phyloP scores from a whole-genome alignment of 64 coral and sea anemone genomes.

The Hydrozoanthus tunicans region DNA sequence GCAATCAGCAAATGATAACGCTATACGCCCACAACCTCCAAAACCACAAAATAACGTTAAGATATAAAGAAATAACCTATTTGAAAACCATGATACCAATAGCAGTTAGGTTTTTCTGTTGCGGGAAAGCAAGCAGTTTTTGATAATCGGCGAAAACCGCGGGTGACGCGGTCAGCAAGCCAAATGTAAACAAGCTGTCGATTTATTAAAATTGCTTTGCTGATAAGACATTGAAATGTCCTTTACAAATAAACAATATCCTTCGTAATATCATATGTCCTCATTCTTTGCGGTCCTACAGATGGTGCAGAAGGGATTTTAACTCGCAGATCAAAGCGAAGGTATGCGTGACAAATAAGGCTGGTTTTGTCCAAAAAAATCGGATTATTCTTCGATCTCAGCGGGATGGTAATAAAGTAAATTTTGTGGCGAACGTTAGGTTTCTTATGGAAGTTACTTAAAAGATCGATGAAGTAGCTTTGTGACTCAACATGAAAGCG shows the following conservation, averaged over 20 bases:
- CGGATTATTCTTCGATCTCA: conserved; percentile 29
- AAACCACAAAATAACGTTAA: conserved; percentile 39
- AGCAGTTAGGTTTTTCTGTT: conserved; percentile 5
- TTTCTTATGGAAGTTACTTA: conserved; percentile 38
- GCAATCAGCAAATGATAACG: neutral
- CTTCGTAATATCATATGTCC: neutral
- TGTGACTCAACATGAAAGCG: conserved; percentile 9
- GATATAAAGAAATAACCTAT: neutral
- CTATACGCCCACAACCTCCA: neutral
- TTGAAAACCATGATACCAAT: neutral
- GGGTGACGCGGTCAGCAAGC: conserved; percentile 18
- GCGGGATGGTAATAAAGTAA: conserved; percentile 40
- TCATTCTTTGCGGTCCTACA: neutral
- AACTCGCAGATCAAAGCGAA: neutral
- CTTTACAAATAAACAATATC: conserved; percentile 39
- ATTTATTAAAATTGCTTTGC: conserved; percentile 32
- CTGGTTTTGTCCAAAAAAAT: neutral
- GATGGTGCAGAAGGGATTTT: neutral
- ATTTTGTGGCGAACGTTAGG: conserved; percentile 13
- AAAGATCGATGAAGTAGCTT: conserved; percentile 22
- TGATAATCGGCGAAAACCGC: neutral
- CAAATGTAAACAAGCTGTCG: conserved; percentile 47
- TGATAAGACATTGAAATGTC: conserved; percentile 11
- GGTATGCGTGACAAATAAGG: conserved; percentile 15
- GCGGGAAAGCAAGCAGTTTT: neutral